Percentiles rank a stretch among this genome's conserved stretches.
Conservation (phyloP, 2,797 vertebrate genomes). For the Onychomys arenicola region DNA sequence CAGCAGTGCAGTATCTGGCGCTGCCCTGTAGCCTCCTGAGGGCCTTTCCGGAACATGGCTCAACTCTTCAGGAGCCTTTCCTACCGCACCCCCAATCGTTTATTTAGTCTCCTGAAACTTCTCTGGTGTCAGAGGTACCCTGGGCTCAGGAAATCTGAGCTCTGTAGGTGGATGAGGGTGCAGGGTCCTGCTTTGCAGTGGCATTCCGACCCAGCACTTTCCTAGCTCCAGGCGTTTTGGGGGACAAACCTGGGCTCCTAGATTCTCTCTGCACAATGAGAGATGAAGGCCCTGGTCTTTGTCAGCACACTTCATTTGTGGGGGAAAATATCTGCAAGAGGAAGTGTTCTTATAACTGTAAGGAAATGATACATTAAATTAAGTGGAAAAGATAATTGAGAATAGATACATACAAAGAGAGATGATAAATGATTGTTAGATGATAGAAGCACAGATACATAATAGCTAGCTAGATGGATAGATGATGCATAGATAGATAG, state of each 20-base stretch:
- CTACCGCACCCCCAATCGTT: background rate
- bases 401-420: background rate
- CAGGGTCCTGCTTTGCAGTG: too few relatives aligned
- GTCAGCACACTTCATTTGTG: background rate
- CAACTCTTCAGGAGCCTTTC: conserved; percentile 44
- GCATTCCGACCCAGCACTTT: background rate
- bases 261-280: background rate
- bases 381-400: conserved; percentile 45
- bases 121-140: background rate
- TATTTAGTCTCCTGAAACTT: conserved; percentile 10
- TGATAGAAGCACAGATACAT: too few relatives aligned
- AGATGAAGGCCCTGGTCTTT: background rate
- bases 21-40: conserved; percentile 44
- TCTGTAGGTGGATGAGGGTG: background rate
- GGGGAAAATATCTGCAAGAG: background rate
- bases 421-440: background rate
- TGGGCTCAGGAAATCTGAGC: conserved; percentile 25
- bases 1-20: conserved; percentile 69
- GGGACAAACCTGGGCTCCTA: background rate
- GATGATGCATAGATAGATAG: background rate
- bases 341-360: conserved; percentile 35
- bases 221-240: background rate
- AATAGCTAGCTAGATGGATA: too few relatives aligned
- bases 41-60: conserved; percentile 34
- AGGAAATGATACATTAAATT: background rate